phyloP scores from a whole-genome alignment of 2,113 vertebrate species.

The Jacana jacana region DNA sequence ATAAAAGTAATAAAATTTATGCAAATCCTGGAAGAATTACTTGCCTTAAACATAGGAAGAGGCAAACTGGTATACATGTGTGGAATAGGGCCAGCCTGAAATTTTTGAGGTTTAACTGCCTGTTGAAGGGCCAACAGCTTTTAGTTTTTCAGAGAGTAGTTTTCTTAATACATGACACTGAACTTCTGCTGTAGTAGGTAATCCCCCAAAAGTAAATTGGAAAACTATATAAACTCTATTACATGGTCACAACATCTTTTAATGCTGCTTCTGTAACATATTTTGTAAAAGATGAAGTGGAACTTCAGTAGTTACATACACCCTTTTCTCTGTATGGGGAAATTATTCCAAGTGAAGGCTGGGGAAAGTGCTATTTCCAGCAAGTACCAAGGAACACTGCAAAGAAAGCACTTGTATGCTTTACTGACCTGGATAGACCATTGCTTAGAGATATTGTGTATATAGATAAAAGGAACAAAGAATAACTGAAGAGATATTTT shows the following conservation, averaged over 20 bases:
- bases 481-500: not conserved
- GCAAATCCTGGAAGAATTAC: not conserved
- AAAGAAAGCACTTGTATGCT: not conserved
- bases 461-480: not conserved
- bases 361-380: not conserved
- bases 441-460: not conserved
- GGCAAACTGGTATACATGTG: not conserved
- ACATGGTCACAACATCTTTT: not conserved
- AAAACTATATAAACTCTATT: not conserved
- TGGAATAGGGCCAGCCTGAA: not conserved
- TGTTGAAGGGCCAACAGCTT: not conserved
- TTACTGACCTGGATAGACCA: not conserved
- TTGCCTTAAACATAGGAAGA: not conserved
- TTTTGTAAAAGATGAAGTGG: not conserved
- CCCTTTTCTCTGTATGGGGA: not conserved
- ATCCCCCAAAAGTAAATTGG: not conserved
- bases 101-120: not conserved
- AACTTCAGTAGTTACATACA: not conserved
- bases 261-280: not conserved
- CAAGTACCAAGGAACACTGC: not conserved
- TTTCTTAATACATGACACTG: not conserved
- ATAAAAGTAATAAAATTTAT: not conserved
- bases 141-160: not conserved
- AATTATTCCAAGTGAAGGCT: not conserved
- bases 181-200: not conserved